Evolutionary conservation across 2,797 vertebrate genomes (phyloP), one percentile per base, ranked within the genome.

Genomic region (Neoniphon sammara): DNA sequence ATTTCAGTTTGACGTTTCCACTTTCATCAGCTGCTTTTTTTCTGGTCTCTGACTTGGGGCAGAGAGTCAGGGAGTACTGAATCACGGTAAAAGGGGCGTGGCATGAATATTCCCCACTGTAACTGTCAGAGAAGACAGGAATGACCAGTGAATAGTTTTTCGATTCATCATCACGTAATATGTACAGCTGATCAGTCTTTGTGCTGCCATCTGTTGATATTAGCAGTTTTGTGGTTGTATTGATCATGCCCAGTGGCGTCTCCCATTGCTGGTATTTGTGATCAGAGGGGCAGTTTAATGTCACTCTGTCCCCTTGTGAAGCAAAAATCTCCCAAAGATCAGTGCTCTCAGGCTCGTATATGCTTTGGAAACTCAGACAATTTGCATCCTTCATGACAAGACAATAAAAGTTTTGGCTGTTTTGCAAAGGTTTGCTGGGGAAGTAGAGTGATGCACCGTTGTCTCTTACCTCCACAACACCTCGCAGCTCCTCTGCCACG

Each of bases 51-150:
- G 36, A 67, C 53, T 59, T 60, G 27, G 90, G 85, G 68, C 94
- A 95, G 60, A 90, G 39, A 66, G 44, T 18, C 14, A 95, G 27
- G 0, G 2, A 0, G 70, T 93, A 94, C 47, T 88, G 74, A 4
- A 74, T 7, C 20, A 91, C 72, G 18, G 67, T 23, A 0, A 1
- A 53, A 4, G 76, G 18, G 1, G 89, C 85, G 25, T 86, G 56
- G 57, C 94, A 94, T 1, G 60, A 80, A 66, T 94, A 95, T 1
- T 81, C 75, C 21, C 94, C 94, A 0, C 1, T 47, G 44, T 89
- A 78, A 1, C 82, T 53, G 1, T 58, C 42, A 17, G 80, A 76
- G 34, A 88, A 49, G 0, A 2, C 21, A n/a, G 84, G 74, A 77
- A 95, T 92, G 1, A 90, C 65, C 63, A 95, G 61, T 2, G 90